phyloP scores from a whole-genome alignment of 2,888 invertebrate genomes.

The Eilema griseolum region DNA sequence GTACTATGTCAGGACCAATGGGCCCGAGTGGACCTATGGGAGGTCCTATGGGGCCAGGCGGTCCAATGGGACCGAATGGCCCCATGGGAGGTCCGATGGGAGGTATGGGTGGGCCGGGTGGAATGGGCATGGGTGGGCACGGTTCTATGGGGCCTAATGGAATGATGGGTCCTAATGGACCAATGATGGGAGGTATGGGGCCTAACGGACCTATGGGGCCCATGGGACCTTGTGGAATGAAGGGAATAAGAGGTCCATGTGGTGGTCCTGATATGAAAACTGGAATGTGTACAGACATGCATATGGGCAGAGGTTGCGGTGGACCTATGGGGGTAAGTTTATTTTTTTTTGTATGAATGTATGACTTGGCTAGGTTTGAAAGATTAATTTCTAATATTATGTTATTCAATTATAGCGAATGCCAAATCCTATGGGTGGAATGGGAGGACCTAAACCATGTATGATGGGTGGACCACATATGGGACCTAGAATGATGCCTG shows the following conservation, averaged over 20 bases:
- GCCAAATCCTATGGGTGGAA: slow-evolving; percentile 85
- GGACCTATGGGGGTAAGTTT: slow-evolving; percentile 85
- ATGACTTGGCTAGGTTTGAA: background rate
- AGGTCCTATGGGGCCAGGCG: slow-evolving; percentile 68
- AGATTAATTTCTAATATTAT: slow-evolving; percentile 1
- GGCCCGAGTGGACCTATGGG: slow-evolving; percentile 73
- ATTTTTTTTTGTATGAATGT: background rate
- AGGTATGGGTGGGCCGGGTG: slow-evolving; percentile 67
- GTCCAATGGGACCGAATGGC: slow-evolving; percentile 72
- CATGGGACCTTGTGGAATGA: slow-evolving; percentile 85
- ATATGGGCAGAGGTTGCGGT: slow-evolving; percentile 84
- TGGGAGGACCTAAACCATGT: slow-evolving; percentile 83
- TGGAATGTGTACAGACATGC: slow-evolving; percentile 84
- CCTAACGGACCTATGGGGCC: slow-evolving; percentile 84
- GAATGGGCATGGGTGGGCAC: slow-evolving; percentile 74
- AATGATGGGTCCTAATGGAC: slow-evolving; percentile 84
- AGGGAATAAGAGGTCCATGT: slow-evolving; percentile 80
- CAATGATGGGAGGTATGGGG: slow-evolving; percentile 81
- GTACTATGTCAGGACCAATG: slow-evolving; percentile 82
- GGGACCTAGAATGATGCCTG: slow-evolving; percentile 85
- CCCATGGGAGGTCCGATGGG: slow-evolving; percentile 74
- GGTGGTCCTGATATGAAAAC: slow-evolving; percentile 85
- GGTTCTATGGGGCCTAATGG: slow-evolving; percentile 80
- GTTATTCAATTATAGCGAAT: slow-evolving; percentile 72
- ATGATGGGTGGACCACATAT: slow-evolving; percentile 86